Percentiles rank a stretch among this genome's conserved stretches.
Evolutionary conservation across 30 jellyfish, hydroid and myxozoan species (phyloP).

Genomic region (Hydractinia symbiolongicarpus): DNA sequence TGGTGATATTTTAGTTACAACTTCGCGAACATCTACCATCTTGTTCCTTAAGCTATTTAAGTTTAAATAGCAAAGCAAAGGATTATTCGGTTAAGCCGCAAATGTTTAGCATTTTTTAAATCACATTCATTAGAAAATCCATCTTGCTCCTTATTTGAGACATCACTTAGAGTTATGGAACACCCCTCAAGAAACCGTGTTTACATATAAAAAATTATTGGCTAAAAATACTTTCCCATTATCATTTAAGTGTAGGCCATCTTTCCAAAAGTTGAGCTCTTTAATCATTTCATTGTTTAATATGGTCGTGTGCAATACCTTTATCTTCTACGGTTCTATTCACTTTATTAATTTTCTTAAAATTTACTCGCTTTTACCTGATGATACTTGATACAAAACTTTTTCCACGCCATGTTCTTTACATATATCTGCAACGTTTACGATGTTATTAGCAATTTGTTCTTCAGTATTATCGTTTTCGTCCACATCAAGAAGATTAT

Average conservation of each 20-base stretch:
- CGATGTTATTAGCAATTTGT: slow-evolving; percentile 1
- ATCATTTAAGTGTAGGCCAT: slow-evolving; percentile 1
- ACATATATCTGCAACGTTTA: background rate
- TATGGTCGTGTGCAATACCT: slow-evolving; percentile 2
- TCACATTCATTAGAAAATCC: background rate
- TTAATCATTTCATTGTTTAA: background rate
- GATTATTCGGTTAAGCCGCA: slow-evolving; percentile 2
- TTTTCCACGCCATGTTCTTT: background rate
- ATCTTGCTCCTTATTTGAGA: slow-evolving; percentile 1
- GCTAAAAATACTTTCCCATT: slow-evolving; percentile 10
- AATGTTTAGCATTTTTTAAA: background rate
- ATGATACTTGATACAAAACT: background rate
- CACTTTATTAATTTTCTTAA: background rate
- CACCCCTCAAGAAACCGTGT: slow-evolving; percentile 14
- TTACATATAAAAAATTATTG: background rate
- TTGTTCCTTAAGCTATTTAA: slow-evolving; percentile 1
- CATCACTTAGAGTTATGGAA: background rate
- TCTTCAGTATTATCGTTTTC: slow-evolving; percentile 4
- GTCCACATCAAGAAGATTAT: background rate
- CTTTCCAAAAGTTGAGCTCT: background rate
- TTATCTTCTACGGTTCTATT: background rate
- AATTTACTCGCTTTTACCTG: background rate
- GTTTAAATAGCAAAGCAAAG: slow-evolving; percentile 2
- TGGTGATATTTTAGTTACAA: slow-evolving; percentile 4
- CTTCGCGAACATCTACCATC: slow-evolving; percentile 2